phyloP scores from a whole-genome alignment of 2,888 invertebrate genomes.

The Himalopsyche anomala region DNA sequence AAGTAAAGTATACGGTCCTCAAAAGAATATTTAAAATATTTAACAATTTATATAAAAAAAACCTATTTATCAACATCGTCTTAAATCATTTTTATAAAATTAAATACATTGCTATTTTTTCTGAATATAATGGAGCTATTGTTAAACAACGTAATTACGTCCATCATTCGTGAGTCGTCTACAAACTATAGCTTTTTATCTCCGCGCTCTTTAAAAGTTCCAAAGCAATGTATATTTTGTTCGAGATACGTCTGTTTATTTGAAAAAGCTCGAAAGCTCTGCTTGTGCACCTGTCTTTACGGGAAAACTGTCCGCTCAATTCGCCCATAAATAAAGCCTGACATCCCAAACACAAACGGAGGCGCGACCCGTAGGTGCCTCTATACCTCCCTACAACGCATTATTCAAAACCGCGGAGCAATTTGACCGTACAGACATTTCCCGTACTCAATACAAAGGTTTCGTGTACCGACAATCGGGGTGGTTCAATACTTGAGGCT shows the following conservation, averaged over 20 bases:
- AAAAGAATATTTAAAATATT: too few species aligned
- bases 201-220: too few species aligned
- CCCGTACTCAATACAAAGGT: conserved; percentile 40
- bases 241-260: background rate
- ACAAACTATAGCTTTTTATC: too few species aligned
- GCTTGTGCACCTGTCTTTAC: conserved; percentile 25
- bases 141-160: too few species aligned
- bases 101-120: too few species aligned
- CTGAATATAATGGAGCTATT: too few species aligned
- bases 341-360: conserved; percentile 32
- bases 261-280: background rate
- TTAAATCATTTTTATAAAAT: too few species aligned
- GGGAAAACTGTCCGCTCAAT: conserved; percentile 33
- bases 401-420: conserved; percentile 42
- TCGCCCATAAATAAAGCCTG: conserved; percentile 36
- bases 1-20: too few species aligned
- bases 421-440: conserved; percentile 29
- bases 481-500: background rate
- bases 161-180: too few species aligned
- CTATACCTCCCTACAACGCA: background rate
- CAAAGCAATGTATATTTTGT: too few species aligned
- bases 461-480: background rate
- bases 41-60: too few species aligned
- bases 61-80: too few species aligned
- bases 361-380: conserved; percentile 22